Base-by-base conservation (phyloP, 1,140 invertebrate species). In the Charaxes varanes region DNA sequence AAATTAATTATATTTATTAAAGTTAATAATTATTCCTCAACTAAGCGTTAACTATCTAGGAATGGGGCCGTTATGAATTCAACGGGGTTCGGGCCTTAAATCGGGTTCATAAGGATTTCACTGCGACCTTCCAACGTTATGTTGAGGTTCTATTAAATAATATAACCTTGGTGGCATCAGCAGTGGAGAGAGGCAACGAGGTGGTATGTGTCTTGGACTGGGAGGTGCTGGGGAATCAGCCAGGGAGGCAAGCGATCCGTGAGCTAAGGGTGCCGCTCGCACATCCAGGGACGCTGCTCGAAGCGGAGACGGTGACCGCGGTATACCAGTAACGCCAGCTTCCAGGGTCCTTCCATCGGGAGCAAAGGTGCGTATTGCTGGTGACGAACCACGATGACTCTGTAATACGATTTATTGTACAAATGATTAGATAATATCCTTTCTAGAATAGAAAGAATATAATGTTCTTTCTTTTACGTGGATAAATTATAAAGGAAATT, bases 351-450 rank as follows among this genome's bases (percentile, higher is more conserved):
- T 87, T 4, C 91, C 91, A 55, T 93, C 91, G 0, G 91, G 91
- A 12, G 89, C 90, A 45, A 91, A 93, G 0, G 91, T 90, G 42
- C 91, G 86, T 38, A 94, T 93, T 50, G 93, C 91, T 0, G 92
- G 91, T 0, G 92, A 93, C 0, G 91, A 91, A 1, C 91, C 90
- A n/a, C 91, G 88, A 54, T 91, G 90, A 51, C 87, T 87, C 82
- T 89, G 72, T 6, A 71, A 36, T 19, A 26, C 27, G 7, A 12
- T 27, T 27, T 27, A 2, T 11, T 5, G 4, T n/a, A n/a, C n/a
- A n/a, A n/a, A n/a, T n/a, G n/a, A n/a, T n/a, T n/a, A n/a, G n/a
- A n/a, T n/a, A n/a, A n/a, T n/a, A n/a, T n/a, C n/a, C n/a, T n/a
- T n/a, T n/a, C n/a, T n/a, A n/a, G n/a, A n/a, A n/a, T n/a, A n/a